A percentile compares a stretch with the other conserved stretches of the same genome.
These are phyloP conservation scores for Eupeodes latifasciatus DNA, from an alignment of 2,888 invertebrate species.

Conservation along the genomic window DNA sequence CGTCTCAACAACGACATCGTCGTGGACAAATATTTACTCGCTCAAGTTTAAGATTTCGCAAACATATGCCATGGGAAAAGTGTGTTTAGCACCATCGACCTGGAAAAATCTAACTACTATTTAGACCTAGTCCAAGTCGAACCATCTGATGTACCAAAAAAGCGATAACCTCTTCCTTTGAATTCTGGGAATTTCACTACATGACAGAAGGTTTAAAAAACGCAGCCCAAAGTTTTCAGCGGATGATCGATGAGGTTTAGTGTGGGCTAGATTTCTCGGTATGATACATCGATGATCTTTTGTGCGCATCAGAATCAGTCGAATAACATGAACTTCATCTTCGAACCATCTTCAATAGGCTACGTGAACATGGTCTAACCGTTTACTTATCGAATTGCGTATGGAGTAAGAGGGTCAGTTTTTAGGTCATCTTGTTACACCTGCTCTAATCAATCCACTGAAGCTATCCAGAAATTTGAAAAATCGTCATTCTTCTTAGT, in stretches of 20 bases:
- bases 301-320: conserved; percentile 70
- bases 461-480: neutral
- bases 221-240: neutral
- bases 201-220: conserved; percentile 10
- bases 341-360: neutral
- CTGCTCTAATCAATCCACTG: conserved; percentile 54
- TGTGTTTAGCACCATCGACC: neutral
- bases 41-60: conserved; percentile 4
- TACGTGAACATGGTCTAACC: neutral
- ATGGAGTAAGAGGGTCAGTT: conserved; percentile 62
- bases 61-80: conserved; percentile 13
- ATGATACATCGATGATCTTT: conserved; percentile 48
- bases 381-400: conserved; percentile 5
- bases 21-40: neutral
- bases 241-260: conserved; percentile 5
- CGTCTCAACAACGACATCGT: neutral
- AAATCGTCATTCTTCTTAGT: too few species aligned
- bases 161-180: neutral
- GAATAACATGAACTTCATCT: conserved; percentile 13
- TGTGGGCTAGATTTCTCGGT: conserved; percentile 15
- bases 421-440: conserved; percentile 59
- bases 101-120: neutral
- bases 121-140: neutral
- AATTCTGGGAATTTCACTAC: neutral
- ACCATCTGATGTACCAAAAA: conserved; percentile 10